Evolutionary conservation across 2,888 invertebrate species (phyloP).

Genomic region (Apantesis nais): DNA sequence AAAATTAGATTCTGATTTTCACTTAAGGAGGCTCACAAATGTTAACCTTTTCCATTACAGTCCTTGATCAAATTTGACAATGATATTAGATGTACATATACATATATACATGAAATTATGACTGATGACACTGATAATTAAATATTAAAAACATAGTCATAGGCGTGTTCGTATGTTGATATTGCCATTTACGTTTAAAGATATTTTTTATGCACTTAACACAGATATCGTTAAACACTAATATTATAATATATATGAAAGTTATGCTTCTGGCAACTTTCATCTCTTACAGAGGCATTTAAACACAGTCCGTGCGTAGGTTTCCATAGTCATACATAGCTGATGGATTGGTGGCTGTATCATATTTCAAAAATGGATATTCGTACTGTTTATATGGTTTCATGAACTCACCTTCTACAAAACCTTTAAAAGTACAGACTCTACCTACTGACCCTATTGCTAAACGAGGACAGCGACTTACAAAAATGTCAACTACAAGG

Average conservation of each 20-base stretch:
- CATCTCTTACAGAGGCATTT: neutral
- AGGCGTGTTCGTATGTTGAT: neutral
- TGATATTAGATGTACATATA: neutral
- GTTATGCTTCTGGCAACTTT: neutral
- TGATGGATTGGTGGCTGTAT: neutral
- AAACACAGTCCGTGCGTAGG: neutral
- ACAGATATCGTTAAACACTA: neutral
- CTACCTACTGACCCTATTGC: constrained; percentile 3
- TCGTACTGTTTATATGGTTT: neutral
- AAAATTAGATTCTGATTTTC: neutral
- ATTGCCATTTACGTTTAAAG: neutral
- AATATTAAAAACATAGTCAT: neutral
- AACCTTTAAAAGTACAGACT: constrained; percentile 4
- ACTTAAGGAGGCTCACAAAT: neutral
- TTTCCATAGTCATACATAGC: no score
- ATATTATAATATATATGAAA: neutral
- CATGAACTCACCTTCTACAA: neutral
- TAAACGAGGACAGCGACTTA: neutral
- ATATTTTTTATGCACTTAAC: no score
- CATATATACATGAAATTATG: neutral
- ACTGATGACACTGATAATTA: neutral
- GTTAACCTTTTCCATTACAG: neutral
- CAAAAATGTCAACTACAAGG: constrained; percentile 3
- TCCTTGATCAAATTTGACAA: neutral
- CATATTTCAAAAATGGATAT: constrained; percentile 1